Percentiles rank a stretch among this genome's conserved stretches.
phyloP scores from a whole-genome alignment of 2,888 invertebrate genomes.

The Pollenia griseotomentosa region DNA sequence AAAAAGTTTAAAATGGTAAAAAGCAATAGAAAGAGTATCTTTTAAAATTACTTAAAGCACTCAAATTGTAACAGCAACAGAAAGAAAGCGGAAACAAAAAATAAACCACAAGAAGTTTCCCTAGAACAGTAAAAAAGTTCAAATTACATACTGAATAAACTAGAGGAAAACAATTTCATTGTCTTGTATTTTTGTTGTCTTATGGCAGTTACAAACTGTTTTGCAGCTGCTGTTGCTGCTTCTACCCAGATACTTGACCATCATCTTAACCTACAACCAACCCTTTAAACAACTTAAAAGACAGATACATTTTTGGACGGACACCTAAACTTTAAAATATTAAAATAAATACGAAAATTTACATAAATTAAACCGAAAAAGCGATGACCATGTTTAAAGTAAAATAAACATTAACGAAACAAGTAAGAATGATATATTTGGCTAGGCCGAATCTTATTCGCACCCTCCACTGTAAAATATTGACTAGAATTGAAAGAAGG shows the following conservation, averaged over 20 bases:
- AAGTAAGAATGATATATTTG: conserved; percentile 14
- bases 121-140: conserved; percentile 60
- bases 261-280: conserved; percentile 15
- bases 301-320: background rate
- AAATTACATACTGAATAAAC: conserved; percentile 52
- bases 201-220: conserved; percentile 26
- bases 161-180: background rate
- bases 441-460: no score
- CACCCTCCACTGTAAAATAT: no score
- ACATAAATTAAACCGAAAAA: conserved; percentile 48
- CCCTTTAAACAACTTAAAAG: conserved; percentile 11
- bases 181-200: conserved; percentile 13
- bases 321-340: conserved; percentile 4
- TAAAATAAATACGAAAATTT: conserved; percentile 19
- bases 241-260: conserved; percentile 52
- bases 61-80: conserved; percentile 6
- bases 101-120: conserved; percentile 21
- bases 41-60: conserved; percentile 32
- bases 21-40: background rate
- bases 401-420: background rate
- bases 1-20: background rate
- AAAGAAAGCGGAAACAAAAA: background rate
- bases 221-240: conserved; percentile 1
- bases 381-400: background rate
- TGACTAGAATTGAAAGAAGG: no score